These are phyloP conservation scores for Pelusios castaneus DNA, from an alignment of 2,113 vertebrate species.

Conservation along the genomic window DNA sequence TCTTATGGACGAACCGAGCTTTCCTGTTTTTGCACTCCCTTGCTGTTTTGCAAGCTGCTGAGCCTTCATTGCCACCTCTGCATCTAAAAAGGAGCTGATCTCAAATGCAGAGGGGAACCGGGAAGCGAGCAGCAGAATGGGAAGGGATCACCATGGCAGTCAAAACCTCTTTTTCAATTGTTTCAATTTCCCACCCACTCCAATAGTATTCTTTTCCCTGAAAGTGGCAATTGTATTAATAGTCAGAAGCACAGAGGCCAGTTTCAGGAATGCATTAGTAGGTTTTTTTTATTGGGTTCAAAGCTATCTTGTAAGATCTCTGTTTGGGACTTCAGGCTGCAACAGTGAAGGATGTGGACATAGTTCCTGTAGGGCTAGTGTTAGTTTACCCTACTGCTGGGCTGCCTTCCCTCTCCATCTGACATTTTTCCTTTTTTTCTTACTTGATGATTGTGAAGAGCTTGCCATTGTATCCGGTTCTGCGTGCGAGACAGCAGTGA, in stretches of 20 bases:
- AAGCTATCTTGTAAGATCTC: neutral
- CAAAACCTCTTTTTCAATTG: slow-evolving; percentile 65
- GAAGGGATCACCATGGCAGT: slow-evolving; percentile 71
- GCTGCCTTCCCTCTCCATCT: neutral
- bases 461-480: neutral
- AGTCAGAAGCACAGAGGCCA: neutral
- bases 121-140: slow-evolving; percentile 50
- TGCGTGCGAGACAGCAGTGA: neutral
- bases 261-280: neutral
- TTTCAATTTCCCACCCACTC: slow-evolving; percentile 50
- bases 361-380: neutral
- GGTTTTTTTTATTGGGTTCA: neutral
- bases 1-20: neutral
- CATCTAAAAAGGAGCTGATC: slow-evolving; percentile 27
- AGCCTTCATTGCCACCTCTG: slow-evolving; percentile 19
- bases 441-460: neutral
- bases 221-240: slow-evolving; percentile 40
- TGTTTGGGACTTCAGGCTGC: neutral
- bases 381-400: fast-evolving
- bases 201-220: slow-evolving; percentile 32
- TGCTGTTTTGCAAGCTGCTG: slow-evolving; percentile 53
- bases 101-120: slow-evolving; percentile 23
- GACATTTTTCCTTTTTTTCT: neutral
- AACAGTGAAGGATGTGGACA: neutral
- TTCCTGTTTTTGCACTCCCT: slow-evolving; percentile 38